Base-by-base conservation (phyloP, 1,140 invertebrate species). In the Drosophila watanabei region DNA sequence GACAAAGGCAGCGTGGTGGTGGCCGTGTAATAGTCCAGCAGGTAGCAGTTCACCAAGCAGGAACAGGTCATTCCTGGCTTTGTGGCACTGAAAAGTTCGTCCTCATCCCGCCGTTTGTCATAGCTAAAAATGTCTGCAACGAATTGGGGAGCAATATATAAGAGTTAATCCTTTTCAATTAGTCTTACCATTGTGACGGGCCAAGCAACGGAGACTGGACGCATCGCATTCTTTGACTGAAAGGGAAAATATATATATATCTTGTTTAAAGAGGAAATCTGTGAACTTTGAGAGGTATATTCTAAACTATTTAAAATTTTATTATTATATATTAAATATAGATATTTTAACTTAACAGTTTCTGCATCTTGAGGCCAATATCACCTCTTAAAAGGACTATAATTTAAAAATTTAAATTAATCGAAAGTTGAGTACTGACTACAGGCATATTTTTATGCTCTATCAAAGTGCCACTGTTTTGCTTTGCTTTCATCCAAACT, bases 1-100 rank as follows among this genome's bases (percentile, higher is more conserved):
- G 77, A 16, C 52, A 92, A 57, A 0, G 90, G 90, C 51, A 92
- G 10, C 4, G 90, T 92, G n/a, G 90, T 92, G 5, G 79, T 75
- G 30, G 86, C 58, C 3, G 83, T 82, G 48, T 70, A 92, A 51
- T 92, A 92, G 9, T 92, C 75, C 16, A 92, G 18, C n/a, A 86
- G 59, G 68, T 92, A 84, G 33, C 90, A 92, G 43, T 64, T 81
- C 43, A 92, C 86, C 41, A 92, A 43, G 24, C 90, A 92, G 32
- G 78, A 89, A 43, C 90, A 92, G 13, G 76, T 84, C 90, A 92
- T 92, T 35, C 90, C 90, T n/a, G 80, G 75, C 48, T 92, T 92
- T 28, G 66, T 79, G 68, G 75, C 80, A 60, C 82, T 92, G 11
- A 92, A 92, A 35, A 79, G 88, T 1, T 52, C 78, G 39, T 92